phyloP scores from a whole-genome alignment of 2,888 invertebrate species.

The Arge pagana region DNA sequence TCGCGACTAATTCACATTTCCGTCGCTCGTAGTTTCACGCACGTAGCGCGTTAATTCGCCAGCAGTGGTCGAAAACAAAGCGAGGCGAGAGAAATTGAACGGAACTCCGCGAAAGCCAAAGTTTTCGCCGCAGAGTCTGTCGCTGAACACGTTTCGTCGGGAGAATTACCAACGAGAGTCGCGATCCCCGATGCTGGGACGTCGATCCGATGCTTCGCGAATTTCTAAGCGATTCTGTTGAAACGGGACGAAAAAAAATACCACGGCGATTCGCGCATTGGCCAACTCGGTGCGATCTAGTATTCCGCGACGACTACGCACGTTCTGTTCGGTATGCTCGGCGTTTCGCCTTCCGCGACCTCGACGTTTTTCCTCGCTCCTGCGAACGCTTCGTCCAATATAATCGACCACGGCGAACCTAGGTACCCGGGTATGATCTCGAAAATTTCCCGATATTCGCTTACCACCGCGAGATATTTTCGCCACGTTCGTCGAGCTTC shows the following conservation, averaged over 20 bases:
- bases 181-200: slow-evolving; percentile 25
- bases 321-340: slow-evolving; percentile 29
- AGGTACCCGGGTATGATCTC: no score
- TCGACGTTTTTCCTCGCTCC: slow-evolving; percentile 9
- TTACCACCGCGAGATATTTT: no score
- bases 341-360: not conserved
- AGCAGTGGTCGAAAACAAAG: no score
- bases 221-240: slow-evolving; percentile 34
- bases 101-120: not conserved
- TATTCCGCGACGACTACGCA: slow-evolving; percentile 15
- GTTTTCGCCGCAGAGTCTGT: not conserved
- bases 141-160: not conserved
- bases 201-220: slow-evolving; percentile 30
- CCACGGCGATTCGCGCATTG: slow-evolving; percentile 20
- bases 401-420: no score
- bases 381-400: no score
- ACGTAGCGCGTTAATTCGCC: no score
- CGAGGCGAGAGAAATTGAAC: not conserved
- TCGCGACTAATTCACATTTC: slow-evolving; percentile 13
- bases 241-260: slow-evolving; percentile 30
- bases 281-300: slow-evolving; percentile 20
- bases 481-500: no score
- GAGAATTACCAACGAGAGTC: no score
- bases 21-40: slow-evolving; percentile 9
- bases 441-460: no score